These are phyloP conservation scores for Centropus bengalensis DNA, from an alignment of 2,113 vertebrate genomes.

Conservation along the genomic window DNA sequence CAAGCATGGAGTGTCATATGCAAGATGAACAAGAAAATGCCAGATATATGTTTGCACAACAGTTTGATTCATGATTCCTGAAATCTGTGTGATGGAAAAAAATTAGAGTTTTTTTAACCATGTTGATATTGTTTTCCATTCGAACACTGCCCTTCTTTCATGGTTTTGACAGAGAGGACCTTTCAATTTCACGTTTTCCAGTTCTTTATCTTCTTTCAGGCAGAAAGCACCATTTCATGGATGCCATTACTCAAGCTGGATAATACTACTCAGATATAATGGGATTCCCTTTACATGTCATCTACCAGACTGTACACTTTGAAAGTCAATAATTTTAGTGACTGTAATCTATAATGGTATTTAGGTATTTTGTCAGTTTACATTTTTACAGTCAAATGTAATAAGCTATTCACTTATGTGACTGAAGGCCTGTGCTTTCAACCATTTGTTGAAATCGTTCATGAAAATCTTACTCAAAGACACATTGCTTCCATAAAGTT, in stretches of 20 bases:
- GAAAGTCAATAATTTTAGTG: background rate
- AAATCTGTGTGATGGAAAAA: slow-evolving; percentile 39
- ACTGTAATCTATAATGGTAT: background rate
- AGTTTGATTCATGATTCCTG: slow-evolving; percentile 38
- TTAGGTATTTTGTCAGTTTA: background rate
- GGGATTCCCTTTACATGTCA: background rate
- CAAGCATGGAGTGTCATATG: slow-evolving; percentile 2
- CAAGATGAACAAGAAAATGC: slow-evolving; percentile 21
- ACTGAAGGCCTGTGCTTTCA: background rate
- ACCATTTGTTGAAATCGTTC: background rate
- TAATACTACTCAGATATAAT: background rate
- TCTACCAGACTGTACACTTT: background rate
- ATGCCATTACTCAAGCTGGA: background rate
- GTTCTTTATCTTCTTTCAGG: background rate
- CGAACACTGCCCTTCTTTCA: background rate
- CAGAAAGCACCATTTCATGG: background rate
- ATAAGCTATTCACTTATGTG: background rate
- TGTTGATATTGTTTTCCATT: slow-evolving; percentile 19
- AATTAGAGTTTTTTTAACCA: background rate
- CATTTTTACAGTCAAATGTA: background rate
- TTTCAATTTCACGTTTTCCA: background rate
- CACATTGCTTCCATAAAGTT: background rate
- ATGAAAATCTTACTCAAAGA: background rate
- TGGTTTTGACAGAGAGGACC: background rate
- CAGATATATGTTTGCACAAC: slow-evolving; percentile 56